Evolutionary conservation across 2,113 vertebrate genomes (phyloP), one percentile per base, ranked within the genome.

Genomic region (Halcyon senegalensis): DNA sequence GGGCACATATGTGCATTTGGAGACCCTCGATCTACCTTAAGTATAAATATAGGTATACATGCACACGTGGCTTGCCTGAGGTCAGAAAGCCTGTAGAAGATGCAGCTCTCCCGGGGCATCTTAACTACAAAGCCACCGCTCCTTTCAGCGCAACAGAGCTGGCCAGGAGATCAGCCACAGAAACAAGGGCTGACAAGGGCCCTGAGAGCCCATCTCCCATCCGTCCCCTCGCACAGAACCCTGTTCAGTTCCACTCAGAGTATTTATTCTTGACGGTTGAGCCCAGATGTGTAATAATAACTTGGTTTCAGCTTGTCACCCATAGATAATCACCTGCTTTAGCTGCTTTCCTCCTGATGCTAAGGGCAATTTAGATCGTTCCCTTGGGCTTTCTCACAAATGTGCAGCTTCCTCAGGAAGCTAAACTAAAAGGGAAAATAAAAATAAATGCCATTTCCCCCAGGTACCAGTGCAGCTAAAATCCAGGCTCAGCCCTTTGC

Each of bases 321-420:
- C 25, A 23, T 10, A 67, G 89, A 80, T 37, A 86, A 94, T 74
- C 68, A 86, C 35, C 31, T 72, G 77, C 53, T 76, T 92, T 89
- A 68, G 62, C 77, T 64, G 60, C 69, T 58, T 75, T 86, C 9
- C 43, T 84, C 73, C 50, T 60, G 44, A 75, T 68, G 73, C 48
- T 64, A 72, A 72, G n/a, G 56, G 31, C 64, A 75, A 81, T 75
- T 91, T 60, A 30, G 15, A 76, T 25, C 60, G 43, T 50, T 90
- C 55, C 50, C 74, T 44, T 55, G 44, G 24, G 51, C 18, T 68
- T 88, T 84, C 69, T 77, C 8, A 33, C 39, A 81, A 56, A 81
- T 6, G 16, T 63, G 76, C 2, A 53, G 44, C 21, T 76, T 91
- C 48, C 44, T 87, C 4, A 10, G 1, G 2, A 67, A 89, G 23